Conservation (phyloP, 2,113 vertebrate species). For the Montifringilla adamsi region DNA sequence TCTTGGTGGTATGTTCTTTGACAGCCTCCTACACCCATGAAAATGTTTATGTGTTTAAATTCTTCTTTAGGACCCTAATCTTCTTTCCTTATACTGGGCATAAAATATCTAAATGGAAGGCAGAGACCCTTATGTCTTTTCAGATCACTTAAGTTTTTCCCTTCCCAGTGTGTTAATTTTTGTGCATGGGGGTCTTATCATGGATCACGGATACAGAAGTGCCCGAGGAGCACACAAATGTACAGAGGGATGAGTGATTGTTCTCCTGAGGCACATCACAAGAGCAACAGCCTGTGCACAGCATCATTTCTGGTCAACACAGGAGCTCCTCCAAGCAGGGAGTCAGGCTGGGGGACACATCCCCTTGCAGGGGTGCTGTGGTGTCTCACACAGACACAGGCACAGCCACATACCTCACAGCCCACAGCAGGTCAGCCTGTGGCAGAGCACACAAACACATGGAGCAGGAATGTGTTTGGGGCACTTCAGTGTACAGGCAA, state of each 20-base stretch:
- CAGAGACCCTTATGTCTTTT: not conserved
- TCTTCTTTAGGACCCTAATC: slow-evolving; percentile 8
- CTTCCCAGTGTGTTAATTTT: not conserved
- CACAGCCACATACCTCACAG: too few relatives aligned
- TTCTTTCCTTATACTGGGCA: not conserved
- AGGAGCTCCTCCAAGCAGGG: not conserved
- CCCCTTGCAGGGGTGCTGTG: not conserved
- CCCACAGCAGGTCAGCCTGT: not conserved
- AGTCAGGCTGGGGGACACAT: not conserved
- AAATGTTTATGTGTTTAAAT: slow-evolving; percentile 38
- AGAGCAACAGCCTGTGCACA: not conserved
- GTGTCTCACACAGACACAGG: not conserved
- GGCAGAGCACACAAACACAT: not conserved
- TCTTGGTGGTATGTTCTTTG: slow-evolving; percentile 36
- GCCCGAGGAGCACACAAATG: not conserved
- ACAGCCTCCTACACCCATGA: slow-evolving; percentile 52
- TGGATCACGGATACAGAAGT: not conserved
- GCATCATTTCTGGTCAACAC: not conserved
- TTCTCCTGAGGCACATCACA: not conserved
- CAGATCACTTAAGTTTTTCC: not conserved
- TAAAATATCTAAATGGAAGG: not conserved
- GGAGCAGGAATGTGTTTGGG: not conserved
- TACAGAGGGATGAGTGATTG: not conserved
- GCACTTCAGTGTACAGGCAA: not conserved
- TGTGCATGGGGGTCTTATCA: not conserved